Conservation (phyloP, 1,140 invertebrate species). For the Drosophila suzukii region DNA sequence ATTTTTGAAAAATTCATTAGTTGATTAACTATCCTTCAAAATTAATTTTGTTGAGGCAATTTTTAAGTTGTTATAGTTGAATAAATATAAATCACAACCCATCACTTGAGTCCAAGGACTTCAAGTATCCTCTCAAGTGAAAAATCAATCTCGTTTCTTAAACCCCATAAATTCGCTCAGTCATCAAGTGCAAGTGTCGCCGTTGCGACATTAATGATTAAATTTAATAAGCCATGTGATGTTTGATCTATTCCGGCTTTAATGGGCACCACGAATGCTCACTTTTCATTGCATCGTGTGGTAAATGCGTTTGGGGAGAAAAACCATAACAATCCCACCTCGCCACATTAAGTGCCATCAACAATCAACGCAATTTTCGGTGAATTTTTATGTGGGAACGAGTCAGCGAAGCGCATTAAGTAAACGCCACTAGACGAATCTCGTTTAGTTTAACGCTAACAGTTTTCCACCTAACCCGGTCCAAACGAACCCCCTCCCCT, state of each 20-base stretch:
- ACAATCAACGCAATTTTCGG: conserved; percentile 18
- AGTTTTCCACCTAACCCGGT: conserved; percentile 47
- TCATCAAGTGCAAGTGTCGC: conserved; percentile 30
- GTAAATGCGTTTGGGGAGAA: conserved; percentile 1
- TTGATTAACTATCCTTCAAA: too few species aligned
- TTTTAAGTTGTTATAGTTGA: too few species aligned
- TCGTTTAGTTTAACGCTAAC: conserved; percentile 76
- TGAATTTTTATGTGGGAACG: conserved; percentile 45
- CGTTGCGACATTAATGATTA: conserved; percentile 45
- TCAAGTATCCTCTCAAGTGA: not conserved
- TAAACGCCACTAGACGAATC: conserved; percentile 70
- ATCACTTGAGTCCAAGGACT: not conserved
- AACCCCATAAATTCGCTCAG: conserved; percentile 19
- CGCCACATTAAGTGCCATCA: conserved; percentile 40
- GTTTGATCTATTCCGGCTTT: conserved; percentile 61
- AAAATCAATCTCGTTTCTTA: conserved; percentile 1
- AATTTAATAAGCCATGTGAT: conserved; percentile 68
- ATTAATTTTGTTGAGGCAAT: too few species aligned
- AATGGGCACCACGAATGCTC: conserved; percentile 52
- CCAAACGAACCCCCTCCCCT: not conserved
- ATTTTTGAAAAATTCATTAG: too few species aligned
- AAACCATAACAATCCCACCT: conserved; percentile 64
- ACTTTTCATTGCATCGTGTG: conserved; percentile 46
- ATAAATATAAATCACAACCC: not conserved
- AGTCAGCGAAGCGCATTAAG: conserved; percentile 69